phyloP scores from a whole-genome alignment of 2,113 vertebrate genomes.

The Xenopus tropicalis region UCB_Xtro_10.0 CM004446.2:25673501-25674000 shows the following conservation, averaged over 20 bases:
- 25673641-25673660: slow-evolving; percentile 29
- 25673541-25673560: slow-evolving; percentile 18
- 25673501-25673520: background rate
- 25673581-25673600: slow-evolving; percentile 28
- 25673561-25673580: slow-evolving; percentile 19
- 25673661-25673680: slow-evolving; percentile 40
- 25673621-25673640: slow-evolving; percentile 42
- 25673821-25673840: too few relatives aligned
- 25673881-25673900: background rate
- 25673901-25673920: too few relatives aligned
- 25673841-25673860: too few relatives aligned
- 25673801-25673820: too few relatives aligned
- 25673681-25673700: slow-evolving; percentile 14
- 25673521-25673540: slow-evolving; percentile 18
- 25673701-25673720: background rate
- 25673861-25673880: background rate
- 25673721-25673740: too few relatives aligned
- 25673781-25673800: too few relatives aligned
- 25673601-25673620: slow-evolving; percentile 33
- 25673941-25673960: too few relatives aligned
- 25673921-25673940: too few relatives aligned
- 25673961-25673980: too few relatives aligned
- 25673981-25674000: too few relatives aligned
- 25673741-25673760: background rate
- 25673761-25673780: too few relatives aligned